Base-by-base conservation (phyloP, 2,113 vertebrate species). In the Cynopterus brachyotis region DNA sequence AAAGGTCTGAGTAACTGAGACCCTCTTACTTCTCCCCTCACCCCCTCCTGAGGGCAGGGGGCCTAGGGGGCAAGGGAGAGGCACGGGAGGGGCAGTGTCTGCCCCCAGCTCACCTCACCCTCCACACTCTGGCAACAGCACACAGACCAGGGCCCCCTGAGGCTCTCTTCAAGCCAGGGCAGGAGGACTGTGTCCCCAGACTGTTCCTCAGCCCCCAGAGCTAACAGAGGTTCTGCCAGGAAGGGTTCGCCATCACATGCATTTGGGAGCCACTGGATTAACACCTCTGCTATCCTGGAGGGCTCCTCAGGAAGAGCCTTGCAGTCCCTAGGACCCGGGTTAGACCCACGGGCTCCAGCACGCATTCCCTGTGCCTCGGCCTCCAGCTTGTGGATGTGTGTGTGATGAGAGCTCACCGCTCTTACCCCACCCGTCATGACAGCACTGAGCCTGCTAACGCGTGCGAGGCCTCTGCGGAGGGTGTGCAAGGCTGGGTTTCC, bases 1-100 rank as follows among this genome's bases (percentile, higher is more conserved):
- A 13, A 16, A 47, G 13, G 2, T 24, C 55, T 11, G 10, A 0
- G 30, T 12, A 8, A 35, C 22, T 0, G 1, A 35, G 17, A 24
- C 3, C 32, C 60, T 28, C 40, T 19, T 50, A 50, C 50, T 50
- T 17, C 47, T 37, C 40, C 26, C 6, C 8, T 10, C 2, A 8
- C 15, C 22, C 30, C 8, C 26, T 8, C 55, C 78, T 35, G 0
- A 45, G 45, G 12, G 42, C 67, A 32, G 13, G 6, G 9, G 26
- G 59, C 1, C 19, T 5, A 6, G 35, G 15, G 5, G 35, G 3
- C 1, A 9, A 30, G 4, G 47, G 26, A 0, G 57, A n/a, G 66
- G 66, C 75, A 12, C 0, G 0, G 42, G 30, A 0, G 9, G 22
- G 16, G n/a, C n/a, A n/a, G n/a, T n/a, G n/a, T 22, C 85, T 6